Percentiles rank a stretch among this genome's conserved stretches.
These are phyloP conservation scores for Lithobates pipiens DNA, from an alignment of 2,797 vertebrate genomes.

Conservation along the genomic window DNA sequence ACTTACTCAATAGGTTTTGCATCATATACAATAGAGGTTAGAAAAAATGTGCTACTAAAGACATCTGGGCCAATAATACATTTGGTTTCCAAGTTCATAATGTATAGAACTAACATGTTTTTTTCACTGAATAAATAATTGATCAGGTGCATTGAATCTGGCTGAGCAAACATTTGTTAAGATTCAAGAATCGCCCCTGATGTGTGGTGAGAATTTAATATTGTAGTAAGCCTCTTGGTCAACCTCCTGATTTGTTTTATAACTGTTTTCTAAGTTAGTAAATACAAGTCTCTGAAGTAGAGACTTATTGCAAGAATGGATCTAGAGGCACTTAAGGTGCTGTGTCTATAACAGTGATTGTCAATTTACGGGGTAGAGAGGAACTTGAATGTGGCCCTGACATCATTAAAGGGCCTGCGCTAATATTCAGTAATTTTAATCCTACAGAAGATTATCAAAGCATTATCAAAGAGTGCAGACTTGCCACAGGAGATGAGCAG, in stretches of 20 bases:
- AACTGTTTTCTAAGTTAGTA: background rate
- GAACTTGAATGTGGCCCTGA: no score
- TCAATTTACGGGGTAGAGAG: background rate
- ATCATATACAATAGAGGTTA: conserved; percentile 36
- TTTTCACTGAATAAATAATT: conserved; percentile 70
- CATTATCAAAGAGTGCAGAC: background rate
- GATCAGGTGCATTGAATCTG: conserved; percentile 61
- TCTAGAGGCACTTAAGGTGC: no score
- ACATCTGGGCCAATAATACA: conserved; percentile 43
- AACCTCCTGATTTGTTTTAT: background rate
- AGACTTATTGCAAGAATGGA: background rate
- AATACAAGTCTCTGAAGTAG: background rate
- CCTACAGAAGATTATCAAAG: background rate
- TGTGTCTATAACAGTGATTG: background rate
- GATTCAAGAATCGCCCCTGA: conserved; percentile 42
- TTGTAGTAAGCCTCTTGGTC: conserved; percentile 59
- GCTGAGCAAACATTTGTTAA: conserved; percentile 50
- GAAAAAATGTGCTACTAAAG: conserved; percentile 30
- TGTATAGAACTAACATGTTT: background rate
- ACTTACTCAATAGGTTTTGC: conserved; percentile 48
- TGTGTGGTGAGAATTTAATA: conserved; percentile 66
- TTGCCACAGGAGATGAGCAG: background rate
- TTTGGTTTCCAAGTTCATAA: background rate
- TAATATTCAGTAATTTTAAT: no score
- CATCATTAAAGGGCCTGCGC: no score